A percentile compares a stretch with the other conserved stretches of the same genome.
These are phyloP conservation scores for Fregata magnificens DNA, from an alignment of 2,113 vertebrate species.

Conservation along the genomic window DNA sequence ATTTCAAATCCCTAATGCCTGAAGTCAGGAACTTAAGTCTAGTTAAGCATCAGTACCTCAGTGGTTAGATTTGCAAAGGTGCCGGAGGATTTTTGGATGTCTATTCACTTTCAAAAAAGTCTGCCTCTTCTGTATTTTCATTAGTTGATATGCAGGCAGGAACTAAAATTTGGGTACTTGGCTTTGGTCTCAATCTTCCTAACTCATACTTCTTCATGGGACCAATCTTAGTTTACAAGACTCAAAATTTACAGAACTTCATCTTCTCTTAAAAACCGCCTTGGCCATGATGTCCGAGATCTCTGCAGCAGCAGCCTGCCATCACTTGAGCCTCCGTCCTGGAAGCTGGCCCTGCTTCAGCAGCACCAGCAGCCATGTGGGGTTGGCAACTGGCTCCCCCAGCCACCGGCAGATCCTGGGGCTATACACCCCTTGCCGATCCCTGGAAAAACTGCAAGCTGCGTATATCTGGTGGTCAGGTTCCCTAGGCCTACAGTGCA, in stretches of 20 bases:
- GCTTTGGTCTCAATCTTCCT: neutral
- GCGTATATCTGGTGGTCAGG: rapidly evolving
- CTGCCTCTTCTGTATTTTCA: neutral
- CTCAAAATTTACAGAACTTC: neutral
- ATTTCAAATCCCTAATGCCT: neutral
- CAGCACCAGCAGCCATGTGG: neutral
- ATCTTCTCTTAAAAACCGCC: neutral
- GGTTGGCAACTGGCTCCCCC: neutral
- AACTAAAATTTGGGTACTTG: neutral
- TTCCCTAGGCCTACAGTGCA: neutral
- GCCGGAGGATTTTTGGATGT: neutral
- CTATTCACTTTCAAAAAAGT: neutral
- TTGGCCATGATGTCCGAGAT: neutral
- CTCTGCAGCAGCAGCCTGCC: neutral
- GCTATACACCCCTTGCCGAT: neutral
- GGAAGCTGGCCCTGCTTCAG: neutral
- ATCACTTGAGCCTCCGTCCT: neutral
- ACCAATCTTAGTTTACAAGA: neutral
- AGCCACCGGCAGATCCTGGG: neutral
- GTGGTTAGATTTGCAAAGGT: neutral
- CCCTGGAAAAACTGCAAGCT: neutral
- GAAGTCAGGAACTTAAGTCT: neutral
- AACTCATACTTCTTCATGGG: neutral
- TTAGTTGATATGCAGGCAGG: neutral
- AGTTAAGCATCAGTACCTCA: neutral